Evolutionary conservation across 1,140 invertebrate genomes (phyloP).

Genomic region (Neodiprion virginianus): DNA sequence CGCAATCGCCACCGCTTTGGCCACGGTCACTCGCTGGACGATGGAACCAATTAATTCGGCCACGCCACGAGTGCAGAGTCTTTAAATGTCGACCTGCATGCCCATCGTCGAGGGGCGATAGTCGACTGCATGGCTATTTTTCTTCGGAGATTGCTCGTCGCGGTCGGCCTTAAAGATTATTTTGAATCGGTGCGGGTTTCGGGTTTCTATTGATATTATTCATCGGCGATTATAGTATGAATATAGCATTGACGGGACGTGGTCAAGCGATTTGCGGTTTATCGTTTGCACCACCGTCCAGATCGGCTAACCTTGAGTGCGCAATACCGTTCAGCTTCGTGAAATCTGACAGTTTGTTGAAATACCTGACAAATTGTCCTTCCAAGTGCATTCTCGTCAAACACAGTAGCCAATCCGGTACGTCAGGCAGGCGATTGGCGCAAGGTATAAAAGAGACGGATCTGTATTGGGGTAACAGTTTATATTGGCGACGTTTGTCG

Average conservation of each 20-base stretch:
- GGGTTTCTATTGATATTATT: background rate
- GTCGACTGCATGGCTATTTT: too few relatives aligned
- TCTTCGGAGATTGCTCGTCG: too few relatives aligned
- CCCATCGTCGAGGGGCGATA: too few relatives aligned
- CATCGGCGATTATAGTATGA: background rate
- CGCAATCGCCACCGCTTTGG: slow-evolving; percentile 15
- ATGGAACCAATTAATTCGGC: slow-evolving; percentile 6
- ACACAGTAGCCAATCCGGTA: slow-evolving; percentile 28
- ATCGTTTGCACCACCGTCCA: slow-evolving; percentile 13
- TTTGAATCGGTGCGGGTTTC: too few relatives aligned
- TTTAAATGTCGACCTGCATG: too few relatives aligned
- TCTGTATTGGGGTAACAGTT: slow-evolving; percentile 39
- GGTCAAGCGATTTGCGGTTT: background rate
- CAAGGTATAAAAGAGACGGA: slow-evolving; percentile 48
- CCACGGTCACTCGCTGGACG: slow-evolving; percentile 17
- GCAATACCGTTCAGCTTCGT: slow-evolving; percentile 26
- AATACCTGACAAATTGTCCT: slow-evolving; percentile 29
- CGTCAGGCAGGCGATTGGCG: slow-evolving; percentile 25
- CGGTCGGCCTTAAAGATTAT: too few relatives aligned
- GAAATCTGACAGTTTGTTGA: slow-evolving; percentile 36
- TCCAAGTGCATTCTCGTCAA: slow-evolving; percentile 30
- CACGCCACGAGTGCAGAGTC: too few relatives aligned
- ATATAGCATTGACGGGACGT: background rate
- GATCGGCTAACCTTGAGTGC: slow-evolving; percentile 23
- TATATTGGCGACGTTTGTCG: slow-evolving; percentile 30